Percentiles rank a stretch among this genome's conserved stretches.
phyloP scores from a whole-genome alignment of 64 coral and sea anemone species.

The Porites australiensis region DNA sequence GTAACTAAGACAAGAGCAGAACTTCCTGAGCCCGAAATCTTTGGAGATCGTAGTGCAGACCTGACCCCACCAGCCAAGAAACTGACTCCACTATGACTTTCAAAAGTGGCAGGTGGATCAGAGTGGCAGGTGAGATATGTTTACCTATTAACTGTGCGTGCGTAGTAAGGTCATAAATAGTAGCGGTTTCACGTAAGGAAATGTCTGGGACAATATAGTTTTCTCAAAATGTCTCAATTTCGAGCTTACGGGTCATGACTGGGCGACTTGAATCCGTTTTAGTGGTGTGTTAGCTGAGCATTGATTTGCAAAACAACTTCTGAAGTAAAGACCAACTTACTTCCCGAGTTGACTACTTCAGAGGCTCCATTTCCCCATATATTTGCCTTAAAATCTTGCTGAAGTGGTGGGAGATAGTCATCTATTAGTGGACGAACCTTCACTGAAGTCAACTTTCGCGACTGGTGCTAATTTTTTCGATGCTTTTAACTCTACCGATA shows the following conservation, averaged over 20 bases:
- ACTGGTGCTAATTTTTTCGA: neutral
- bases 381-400: conserved; percentile 3
- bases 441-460: neutral
- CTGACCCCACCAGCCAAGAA: conserved; percentile 27
- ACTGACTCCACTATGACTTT: conserved; percentile 15
- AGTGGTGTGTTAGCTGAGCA: neutral
- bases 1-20: conserved; percentile 6
- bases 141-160: neutral
- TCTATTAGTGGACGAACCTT: neutral
- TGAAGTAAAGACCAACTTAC: neutral
- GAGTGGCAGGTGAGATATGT: conserved; percentile 9
- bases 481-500: neutral
- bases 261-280: conserved; percentile 5
- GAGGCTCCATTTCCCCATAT: neutral
- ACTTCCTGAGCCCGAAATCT: conserved; percentile 61
- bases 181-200: neutral
- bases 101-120: neutral
- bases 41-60: conserved; percentile 20
- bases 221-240: neutral
- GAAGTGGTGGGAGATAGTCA: neutral
- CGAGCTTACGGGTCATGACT: neutral
- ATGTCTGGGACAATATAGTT: neutral
- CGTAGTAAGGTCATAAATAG: conserved; percentile 11
- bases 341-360: neutral
- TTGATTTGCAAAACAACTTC: neutral